phyloP scores from a whole-genome alignment of 2,888 invertebrate species.

The Achlya flavicornis region DNA sequence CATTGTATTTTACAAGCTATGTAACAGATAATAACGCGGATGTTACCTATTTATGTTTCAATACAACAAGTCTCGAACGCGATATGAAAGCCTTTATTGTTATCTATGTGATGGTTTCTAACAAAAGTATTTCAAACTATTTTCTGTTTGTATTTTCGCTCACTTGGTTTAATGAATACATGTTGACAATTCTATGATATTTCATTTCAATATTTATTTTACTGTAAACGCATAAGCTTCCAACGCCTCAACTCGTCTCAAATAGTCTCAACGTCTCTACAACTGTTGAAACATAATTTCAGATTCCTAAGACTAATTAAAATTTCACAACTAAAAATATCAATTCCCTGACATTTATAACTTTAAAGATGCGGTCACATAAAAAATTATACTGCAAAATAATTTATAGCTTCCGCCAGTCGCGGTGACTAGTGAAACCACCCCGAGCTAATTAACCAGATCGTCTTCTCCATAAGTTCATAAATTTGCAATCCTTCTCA shows the following conservation, averaged over 20 bases:
- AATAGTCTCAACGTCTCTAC: too few species aligned
- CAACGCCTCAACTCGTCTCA: too few species aligned
- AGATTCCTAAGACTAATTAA: too few species aligned
- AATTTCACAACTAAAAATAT: too few species aligned
- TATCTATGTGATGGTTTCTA: background rate
- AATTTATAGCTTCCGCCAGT: background rate
- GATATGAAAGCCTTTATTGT: background rate
- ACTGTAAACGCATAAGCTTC: too few species aligned
- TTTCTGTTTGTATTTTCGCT: too few species aligned
- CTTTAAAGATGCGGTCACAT: background rate
- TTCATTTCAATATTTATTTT: too few species aligned
- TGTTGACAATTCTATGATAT: too few species aligned
- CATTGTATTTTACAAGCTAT: background rate
- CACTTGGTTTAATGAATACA: too few species aligned
- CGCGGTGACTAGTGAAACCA: slow-evolving; percentile 34
- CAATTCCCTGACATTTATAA: too few species aligned
- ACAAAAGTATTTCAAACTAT: background rate
- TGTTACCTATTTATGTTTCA: background rate
- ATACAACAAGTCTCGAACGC: background rate
- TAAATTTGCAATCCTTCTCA: slow-evolving; percentile 48
- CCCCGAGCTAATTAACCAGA: slow-evolving; percentile 41
- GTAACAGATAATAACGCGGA: background rate
- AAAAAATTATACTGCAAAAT: background rate
- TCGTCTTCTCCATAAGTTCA: slow-evolving; percentile 29
- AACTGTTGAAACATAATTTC: too few species aligned